These are phyloP conservation scores for Phymastichus coffea DNA, from an alignment of 1,140 invertebrate species.

Conservation along the genomic window DNA sequence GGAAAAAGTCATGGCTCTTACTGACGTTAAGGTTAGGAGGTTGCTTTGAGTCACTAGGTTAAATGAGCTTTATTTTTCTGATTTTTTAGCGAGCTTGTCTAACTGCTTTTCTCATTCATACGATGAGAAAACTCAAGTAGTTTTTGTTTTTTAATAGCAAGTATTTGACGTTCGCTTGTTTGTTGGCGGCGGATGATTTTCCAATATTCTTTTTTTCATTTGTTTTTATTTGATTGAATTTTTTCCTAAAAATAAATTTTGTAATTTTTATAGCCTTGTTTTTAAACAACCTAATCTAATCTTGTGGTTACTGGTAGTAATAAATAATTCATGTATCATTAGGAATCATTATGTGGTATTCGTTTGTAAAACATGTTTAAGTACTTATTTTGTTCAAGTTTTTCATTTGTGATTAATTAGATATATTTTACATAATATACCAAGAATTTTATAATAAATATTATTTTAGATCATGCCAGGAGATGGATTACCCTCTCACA, in stretches of 20 bases:
- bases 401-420: neutral
- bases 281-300: neutral
- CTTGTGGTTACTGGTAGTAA: neutral
- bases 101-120: neutral
- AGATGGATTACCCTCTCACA: constrained; percentile 65
- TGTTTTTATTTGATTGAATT: neutral
- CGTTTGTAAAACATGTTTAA: neutral
- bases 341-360: neutral
- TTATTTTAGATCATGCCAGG: constrained; percentile 58
- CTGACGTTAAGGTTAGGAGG: constrained; percentile 57
- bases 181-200: neutral
- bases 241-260: neutral
- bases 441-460: no score
- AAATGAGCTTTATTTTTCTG: constrained; percentile 3
- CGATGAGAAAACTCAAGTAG: neutral
- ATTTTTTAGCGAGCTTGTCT: neutral
- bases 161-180: neutral
- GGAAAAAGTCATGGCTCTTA: constrained; percentile 49
- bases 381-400: neutral
- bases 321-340: neutral
- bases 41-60: no score
- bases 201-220: neutral
- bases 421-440: no score
- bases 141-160: neutral
- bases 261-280: neutral